Conservation (phyloP, 2,113 vertebrate genomes). For the Myrmecophaga tridactyla region DNA sequence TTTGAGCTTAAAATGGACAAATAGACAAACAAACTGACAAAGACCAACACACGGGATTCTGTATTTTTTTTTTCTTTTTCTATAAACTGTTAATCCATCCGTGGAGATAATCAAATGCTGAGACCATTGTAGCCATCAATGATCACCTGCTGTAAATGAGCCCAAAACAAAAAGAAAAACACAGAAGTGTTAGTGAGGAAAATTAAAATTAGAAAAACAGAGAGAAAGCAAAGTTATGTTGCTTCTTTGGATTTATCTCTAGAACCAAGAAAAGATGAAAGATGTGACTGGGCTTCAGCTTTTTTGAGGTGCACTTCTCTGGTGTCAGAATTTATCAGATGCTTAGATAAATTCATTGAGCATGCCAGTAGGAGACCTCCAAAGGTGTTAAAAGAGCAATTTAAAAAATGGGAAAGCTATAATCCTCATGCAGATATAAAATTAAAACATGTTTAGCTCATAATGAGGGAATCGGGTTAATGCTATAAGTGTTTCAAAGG, state of each 20-base stretch:
- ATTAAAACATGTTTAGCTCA: background rate
- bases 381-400: background rate
- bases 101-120: background rate
- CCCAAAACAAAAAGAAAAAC: background rate
- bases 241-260: background rate
- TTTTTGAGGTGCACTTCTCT: background rate
- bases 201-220: background rate
- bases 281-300: background rate
- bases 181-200: background rate
- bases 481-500: background rate
- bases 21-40: background rate
- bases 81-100: background rate
- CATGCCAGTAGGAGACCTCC: background rate
- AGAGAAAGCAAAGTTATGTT: background rate
- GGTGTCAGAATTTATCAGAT: background rate
- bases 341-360: background rate
- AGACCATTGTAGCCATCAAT: too few relatives aligned
- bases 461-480: background rate
- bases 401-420: background rate
- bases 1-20: background rate
- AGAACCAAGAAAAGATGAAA: background rate
- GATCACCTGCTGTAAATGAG: background rate
- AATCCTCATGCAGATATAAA: background rate
- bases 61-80: background rate
- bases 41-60: background rate